phyloP scores from a whole-genome alignment of 1,140 invertebrate species.

The Drosophila suzukii region DNA sequence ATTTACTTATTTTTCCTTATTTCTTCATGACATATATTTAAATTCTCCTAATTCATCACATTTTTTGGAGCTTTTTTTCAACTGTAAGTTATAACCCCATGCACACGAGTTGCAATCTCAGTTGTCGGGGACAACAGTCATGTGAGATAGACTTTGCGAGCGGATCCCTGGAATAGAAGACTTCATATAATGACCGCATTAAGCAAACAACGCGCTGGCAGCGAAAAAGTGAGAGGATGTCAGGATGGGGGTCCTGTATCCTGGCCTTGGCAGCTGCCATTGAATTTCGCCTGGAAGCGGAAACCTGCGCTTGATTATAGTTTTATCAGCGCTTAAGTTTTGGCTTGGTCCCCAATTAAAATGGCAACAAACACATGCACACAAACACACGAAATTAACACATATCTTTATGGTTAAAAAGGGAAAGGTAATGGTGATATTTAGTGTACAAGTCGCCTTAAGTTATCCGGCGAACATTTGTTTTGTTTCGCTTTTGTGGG shows the following conservation, averaged over 20 bases:
- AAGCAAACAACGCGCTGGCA: conserved; percentile 56
- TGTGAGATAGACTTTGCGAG: conserved; percentile 54
- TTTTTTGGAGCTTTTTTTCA: not conserved
- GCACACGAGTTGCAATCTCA: conserved; percentile 7
- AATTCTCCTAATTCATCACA: no score
- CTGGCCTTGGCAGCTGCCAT: conserved; percentile 47
- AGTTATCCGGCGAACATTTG: conserved; percentile 45
- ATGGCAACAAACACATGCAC: conserved; percentile 2
- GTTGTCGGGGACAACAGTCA: conserved; percentile 52
- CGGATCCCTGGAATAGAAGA: conserved; percentile 42
- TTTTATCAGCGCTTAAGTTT: conserved; percentile 66
- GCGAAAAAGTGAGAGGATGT: not conserved
- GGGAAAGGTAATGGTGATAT: conserved; percentile 28
- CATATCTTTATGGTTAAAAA: conserved; percentile 32
- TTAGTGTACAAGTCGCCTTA: conserved; percentile 36
- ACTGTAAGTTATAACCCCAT: not conserved
- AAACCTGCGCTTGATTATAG: conserved; percentile 46
- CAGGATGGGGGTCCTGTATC: conserved; percentile 6
- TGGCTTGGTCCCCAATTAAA: conserved; percentile 40
- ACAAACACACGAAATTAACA: conserved; percentile 11
- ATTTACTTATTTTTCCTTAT: no score
- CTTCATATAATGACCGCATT: conserved; percentile 70
- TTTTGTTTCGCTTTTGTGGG: conserved; percentile 59
- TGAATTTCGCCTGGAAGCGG: conserved; percentile 56
- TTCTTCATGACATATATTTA: not conserved